phyloP scores from a whole-genome alignment of 2,888 invertebrate species.

The Amorpha juglandis region DNA sequence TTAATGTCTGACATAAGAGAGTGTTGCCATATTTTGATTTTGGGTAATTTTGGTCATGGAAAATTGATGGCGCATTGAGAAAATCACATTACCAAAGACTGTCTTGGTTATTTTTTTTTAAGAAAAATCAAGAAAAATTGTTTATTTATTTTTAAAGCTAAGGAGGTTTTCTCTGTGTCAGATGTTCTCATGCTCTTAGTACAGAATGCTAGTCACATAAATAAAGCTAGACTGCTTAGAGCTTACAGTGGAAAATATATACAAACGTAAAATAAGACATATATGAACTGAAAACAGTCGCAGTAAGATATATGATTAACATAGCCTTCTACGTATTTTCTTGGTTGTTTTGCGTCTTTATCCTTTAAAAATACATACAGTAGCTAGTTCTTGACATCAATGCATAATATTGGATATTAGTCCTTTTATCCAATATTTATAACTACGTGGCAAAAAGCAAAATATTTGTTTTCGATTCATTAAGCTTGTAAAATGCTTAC shows the following conservation, averaged over 20 bases:
- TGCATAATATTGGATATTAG: neutral
- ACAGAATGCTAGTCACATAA: constrained; percentile 14
- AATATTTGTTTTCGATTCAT: constrained; percentile 9
- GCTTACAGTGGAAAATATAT: constrained; percentile 20
- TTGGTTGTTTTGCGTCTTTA: neutral
- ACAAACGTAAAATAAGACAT: constrained; percentile 7
- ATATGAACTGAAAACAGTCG: constrained; percentile 14
- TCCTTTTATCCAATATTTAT: constrained; percentile 3
- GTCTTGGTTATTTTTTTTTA: neutral
- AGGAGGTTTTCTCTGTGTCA: neutral
- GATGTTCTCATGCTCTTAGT: neutral
- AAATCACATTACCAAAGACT: neutral
- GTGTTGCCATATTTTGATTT: neutral
- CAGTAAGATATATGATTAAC: neutral
- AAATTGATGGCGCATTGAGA: constrained; percentile 2
- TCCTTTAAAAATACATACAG: too few relatives aligned
- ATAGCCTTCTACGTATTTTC: neutral
- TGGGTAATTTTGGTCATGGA: too few relatives aligned
- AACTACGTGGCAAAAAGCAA: neutral
- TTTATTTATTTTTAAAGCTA: too few relatives aligned
- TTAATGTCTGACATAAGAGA: constrained; percentile 12
- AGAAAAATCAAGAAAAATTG: neutral
- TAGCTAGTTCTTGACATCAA: too few relatives aligned
- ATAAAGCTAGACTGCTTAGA: constrained; percentile 20
- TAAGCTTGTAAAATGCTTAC: constrained; percentile 23